Evolutionary conservation across 2,113 vertebrate genomes (phyloP), one percentile per base, ranked within the genome.

Genomic region (Nothocercus nigrocapillus): DNA sequence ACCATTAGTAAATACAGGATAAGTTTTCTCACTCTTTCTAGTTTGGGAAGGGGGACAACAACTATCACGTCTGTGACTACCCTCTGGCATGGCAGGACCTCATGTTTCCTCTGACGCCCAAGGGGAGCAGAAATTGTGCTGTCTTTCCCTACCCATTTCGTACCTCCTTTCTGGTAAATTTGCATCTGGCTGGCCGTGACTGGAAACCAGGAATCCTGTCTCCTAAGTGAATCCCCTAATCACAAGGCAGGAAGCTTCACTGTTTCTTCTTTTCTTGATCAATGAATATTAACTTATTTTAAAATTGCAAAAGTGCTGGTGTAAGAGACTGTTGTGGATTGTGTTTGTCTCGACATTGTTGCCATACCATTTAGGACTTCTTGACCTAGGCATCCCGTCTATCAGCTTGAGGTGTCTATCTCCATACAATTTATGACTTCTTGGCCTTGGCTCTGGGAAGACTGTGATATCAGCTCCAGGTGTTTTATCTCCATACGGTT

Each of bases 271-370:
- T 75, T 87, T 85, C 42, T 79, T 82, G 21, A 42, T 64, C 20
- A 94, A 72, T 72, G 15, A 63, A n/a, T 82, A 70, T 62, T 72
- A 70, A 59, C 49, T 82, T 68, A n/a, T n/a, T 85, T 87, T 68
- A 21, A 68, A 91, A 68, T 11, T 61, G 9, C 7, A 45, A 28
- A 63, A 63, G 5, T 22, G 72, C 13, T 18, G 36, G 36, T 36
- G 36, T 36, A 36, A 36, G 36, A 36, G 36, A 36, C 36, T 36
- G 36, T 36, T 36, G 36, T 36, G 36, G 36, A 36, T 36, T 36
- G 36, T 36, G 36, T 36, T 36, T 36, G 36, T 36, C 36, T 36
- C 36, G 36, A 36, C 36, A 36, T 36, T 36, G 36, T 36, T 36
- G 8, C 36, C 36, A 36, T 36, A 36, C 36, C 36, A 36, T 36